Conservation (phyloP, 2,888 invertebrate genomes). For the Danaus chrysippus region DNA sequence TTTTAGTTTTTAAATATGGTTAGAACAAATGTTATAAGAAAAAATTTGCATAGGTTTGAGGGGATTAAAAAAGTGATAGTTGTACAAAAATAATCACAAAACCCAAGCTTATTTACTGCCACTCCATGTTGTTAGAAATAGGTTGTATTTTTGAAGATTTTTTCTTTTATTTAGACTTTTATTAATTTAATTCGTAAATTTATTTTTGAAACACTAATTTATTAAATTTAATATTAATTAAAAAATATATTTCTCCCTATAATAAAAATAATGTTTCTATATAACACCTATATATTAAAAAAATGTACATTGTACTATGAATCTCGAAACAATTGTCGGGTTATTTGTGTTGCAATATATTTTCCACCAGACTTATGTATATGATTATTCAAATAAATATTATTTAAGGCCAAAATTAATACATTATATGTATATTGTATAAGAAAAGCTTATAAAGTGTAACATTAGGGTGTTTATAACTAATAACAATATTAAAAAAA, state of each 20-base stretch:
- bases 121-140: slow-evolving; percentile 63
- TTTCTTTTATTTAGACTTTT: slow-evolving; percentile 31
- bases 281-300: background rate
- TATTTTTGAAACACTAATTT: too few species aligned
- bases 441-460: too few species aligned
- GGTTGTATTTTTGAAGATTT: slow-evolving; percentile 55
- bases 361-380: background rate
- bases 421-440: too few species aligned
- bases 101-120: slow-evolving; percentile 49
- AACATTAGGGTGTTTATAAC: too few species aligned
- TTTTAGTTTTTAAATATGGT: too few species aligned
- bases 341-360: background rate
- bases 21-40: too few species aligned
- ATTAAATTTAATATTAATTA: background rate
- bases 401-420: too few species aligned
- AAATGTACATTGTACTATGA: background rate
- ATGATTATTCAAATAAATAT: background rate
- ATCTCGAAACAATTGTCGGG: background rate
- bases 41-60: too few species aligned
- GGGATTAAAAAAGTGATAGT: too few species aligned
- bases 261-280: background rate
- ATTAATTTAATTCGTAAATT: slow-evolving; percentile 1
- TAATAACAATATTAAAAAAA: too few species aligned
- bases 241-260: background rate
- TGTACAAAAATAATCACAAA: background rate